Percentiles rank a stretch among this genome's conserved stretches.
Conservation (phyloP, 2,113 vertebrate species). For the Speoplatyrhinus poulsoni region DNA sequence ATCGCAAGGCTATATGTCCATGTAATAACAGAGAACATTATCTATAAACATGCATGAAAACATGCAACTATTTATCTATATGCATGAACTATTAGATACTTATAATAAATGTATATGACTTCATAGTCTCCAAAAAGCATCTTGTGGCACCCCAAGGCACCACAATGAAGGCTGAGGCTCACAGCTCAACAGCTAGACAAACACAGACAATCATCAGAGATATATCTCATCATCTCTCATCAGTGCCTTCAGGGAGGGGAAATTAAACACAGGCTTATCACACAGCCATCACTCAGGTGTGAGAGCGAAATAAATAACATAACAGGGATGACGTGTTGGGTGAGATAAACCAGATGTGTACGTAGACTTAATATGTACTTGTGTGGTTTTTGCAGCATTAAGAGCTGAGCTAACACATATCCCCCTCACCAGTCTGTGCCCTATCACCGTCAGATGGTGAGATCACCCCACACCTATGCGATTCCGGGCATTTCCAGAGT, state of each 20-base stretch:
- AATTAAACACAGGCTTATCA: neutral
- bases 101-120: no score
- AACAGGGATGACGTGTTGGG: neutral
- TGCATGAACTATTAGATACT: no score
- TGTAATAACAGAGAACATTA: no score
- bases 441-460: conserved; percentile 36
- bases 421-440: conserved; percentile 43
- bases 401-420: conserved; percentile 35
- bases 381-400: conserved; percentile 24
- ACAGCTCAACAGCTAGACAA: conserved; percentile 14
- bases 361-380: conserved; percentile 15
- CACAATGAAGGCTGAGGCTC: conserved; percentile 25
- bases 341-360: conserved; percentile 38
- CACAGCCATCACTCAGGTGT: neutral
- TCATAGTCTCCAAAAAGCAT: no score
- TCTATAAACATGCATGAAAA: no score
- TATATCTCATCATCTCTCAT: neutral
- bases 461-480: conserved; percentile 44
- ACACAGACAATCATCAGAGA: conserved; percentile 5
- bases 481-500: conserved; percentile 69
- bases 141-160: neutral
- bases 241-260: neutral
- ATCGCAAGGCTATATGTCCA: neutral
- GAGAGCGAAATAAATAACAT: no score
- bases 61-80: no score